Evolutionary conservation across 2,113 vertebrate species (phyloP).

Genomic region (Sceloporus tristichus): DNA sequence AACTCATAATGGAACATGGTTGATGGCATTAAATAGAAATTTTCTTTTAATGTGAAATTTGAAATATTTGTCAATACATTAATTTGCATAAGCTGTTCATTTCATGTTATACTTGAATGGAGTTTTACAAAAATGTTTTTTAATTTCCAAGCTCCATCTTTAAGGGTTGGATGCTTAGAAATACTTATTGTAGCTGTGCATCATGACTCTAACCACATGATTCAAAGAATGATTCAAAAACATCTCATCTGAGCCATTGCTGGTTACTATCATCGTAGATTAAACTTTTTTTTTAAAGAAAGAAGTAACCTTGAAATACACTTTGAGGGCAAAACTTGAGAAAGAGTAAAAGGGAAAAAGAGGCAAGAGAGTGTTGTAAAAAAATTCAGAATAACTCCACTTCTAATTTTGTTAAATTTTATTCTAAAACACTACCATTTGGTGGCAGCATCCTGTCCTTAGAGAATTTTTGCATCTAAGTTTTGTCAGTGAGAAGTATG

Average conservation of each 20-base stretch:
- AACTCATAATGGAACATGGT: background rate
- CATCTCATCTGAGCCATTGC: constrained; percentile 16
- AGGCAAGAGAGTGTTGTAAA: background rate
- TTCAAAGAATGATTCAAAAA: constrained; percentile 4
- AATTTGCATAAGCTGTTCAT: background rate
- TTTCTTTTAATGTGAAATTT: background rate
- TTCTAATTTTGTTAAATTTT: background rate
- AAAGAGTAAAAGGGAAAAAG: background rate
- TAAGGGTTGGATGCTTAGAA: background rate
- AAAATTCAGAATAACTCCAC: background rate
- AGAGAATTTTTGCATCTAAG: too few species aligned
- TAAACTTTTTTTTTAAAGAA: background rate
- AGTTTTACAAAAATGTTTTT: background rate
- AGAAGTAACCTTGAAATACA: background rate
- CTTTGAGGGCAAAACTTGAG: background rate
- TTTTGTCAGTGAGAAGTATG: background rate
- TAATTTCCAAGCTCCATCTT: background rate
- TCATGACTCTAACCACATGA: background rate
- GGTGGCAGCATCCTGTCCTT: too few species aligned
- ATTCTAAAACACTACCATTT: background rate
- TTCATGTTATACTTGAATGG: background rate
- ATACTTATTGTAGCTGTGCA: background rate
- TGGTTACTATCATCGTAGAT: background rate
- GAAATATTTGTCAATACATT: constrained; percentile 18
- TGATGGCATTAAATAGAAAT: constrained; percentile 35